Evolutionary conservation across 1,140 invertebrate genomes (phyloP), one percentile per base, ranked within the genome.

Genomic region (Drosophila pandora): DNA sequence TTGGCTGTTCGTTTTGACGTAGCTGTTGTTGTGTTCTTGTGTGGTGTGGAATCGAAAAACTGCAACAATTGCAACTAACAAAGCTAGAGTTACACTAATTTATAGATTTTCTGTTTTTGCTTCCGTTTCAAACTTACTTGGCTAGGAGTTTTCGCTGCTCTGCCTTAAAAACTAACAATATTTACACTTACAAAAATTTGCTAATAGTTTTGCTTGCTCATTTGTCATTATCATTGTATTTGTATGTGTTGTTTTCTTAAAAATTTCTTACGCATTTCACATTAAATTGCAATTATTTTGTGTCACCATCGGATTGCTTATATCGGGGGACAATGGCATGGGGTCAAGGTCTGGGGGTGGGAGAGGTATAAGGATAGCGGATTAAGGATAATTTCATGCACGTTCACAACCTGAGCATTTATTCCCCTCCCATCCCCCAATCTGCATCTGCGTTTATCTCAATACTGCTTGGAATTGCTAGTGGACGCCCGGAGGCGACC

Each of bases 41-140:
- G 57, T 74, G 64, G 47, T 70, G 70, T 73, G 67, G 48, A 77
- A 85, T 85, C 82, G 82, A 85, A 85, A 85, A 85, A 87, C 74
- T 87, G 75, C 82, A 85, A 85, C 82, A 85, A 85, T 87, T 87
- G 82, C 82, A 85, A 85, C 82, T 85, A 85, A 85, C 82, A 85
- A 85, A 87, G 82, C 82, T 85, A 81, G 78, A 85, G 73, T 85
- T 85, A 87, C 63, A 69, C 56, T 72, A 56, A 71, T 78, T 47
- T 60, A 75, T 83, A 81, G 60, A 56, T 53, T 37, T 61, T 64
- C 23, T 74, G 43, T 62, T 75, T 21, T 60, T 64, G 32, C 48
- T 75, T 71, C 41, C 63, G 53, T 76, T 41, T 74, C 55, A 62
- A 84, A 67, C 81, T 80, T 74, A 80, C 30, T 28, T 61, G n/a